Conservation (phyloP, 1,140 invertebrate species). For the Lamellibrachia luymesi region DNA sequence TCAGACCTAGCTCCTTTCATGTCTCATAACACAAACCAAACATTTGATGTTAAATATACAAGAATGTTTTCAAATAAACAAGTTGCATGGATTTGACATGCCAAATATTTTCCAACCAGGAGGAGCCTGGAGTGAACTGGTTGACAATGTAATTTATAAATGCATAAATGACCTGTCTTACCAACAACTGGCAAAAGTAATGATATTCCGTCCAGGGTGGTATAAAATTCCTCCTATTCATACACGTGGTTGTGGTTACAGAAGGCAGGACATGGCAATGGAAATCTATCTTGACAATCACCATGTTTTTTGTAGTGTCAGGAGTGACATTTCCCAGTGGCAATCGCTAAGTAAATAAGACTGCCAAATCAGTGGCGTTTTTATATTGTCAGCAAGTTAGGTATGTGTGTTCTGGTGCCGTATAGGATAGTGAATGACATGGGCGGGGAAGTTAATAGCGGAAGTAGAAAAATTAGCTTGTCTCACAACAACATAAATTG, state of each 20-base stretch:
- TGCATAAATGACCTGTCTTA: constrained; percentile 14
- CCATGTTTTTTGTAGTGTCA: background rate
- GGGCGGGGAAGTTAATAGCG: background rate
- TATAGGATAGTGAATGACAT: no score
- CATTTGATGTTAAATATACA: no score
- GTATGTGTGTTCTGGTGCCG: background rate
- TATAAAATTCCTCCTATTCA: constrained; percentile 34
- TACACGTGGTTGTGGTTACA: background rate
- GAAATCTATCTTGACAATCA: background rate
- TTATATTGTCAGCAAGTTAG: background rate
- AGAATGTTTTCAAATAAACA: no score
- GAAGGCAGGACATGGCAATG: background rate
- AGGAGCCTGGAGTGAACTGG: background rate
- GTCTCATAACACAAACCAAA: no score
- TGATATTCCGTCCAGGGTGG: constrained; percentile 29
- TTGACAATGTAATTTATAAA: constrained; percentile 10
- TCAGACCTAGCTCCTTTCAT: no score
- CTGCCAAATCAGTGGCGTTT: background rate
- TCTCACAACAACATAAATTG: no score
- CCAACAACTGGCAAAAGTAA: constrained; percentile 20
- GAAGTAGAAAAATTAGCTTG: background rate
- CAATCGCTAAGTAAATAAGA: background rate
- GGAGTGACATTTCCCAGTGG: background rate
- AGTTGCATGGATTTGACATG: background rate
- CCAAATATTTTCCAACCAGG: background rate